Percentiles rank a stretch among this genome's conserved stretches.
Evolutionary conservation across 2,888 invertebrate genomes (phyloP).

Genomic region (Pheosia tremula): DNA sequence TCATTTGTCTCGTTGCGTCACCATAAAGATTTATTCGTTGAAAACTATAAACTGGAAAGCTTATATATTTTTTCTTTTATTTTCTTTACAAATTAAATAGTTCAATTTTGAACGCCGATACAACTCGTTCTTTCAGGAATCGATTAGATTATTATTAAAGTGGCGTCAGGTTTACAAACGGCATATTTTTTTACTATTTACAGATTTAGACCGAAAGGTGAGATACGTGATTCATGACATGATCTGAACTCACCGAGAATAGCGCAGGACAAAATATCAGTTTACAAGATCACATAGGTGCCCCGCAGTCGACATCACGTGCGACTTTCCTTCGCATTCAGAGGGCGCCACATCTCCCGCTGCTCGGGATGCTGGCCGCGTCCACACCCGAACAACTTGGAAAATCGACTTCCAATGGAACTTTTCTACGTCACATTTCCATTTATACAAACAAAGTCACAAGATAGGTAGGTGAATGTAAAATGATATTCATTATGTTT

Average conservation of each 20-base stretch:
- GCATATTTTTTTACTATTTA: neutral
- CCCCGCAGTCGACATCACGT: slow-evolving; percentile 45
- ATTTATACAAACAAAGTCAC: slow-evolving; percentile 58
- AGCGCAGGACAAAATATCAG: slow-evolving; percentile 23
- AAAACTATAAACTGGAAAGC: too few species aligned
- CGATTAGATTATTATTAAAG: neutral
- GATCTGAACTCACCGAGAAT: slow-evolving; percentile 14
- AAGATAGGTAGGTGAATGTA: slow-evolving; percentile 29
- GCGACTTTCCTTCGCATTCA: slow-evolving; percentile 56
- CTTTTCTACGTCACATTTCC: slow-evolving; percentile 66
- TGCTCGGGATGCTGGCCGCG: slow-evolving; percentile 54
- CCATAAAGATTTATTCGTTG: too few species aligned
- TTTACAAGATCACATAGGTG: slow-evolving; percentile 36
- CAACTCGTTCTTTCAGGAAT: too few species aligned
- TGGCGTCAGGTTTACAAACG: neutral
- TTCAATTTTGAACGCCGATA: too few species aligned
- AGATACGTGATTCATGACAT: slow-evolving; percentile 2
- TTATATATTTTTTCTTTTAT: too few species aligned
- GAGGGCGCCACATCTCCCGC: slow-evolving; percentile 48
- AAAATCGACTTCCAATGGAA: slow-evolving; percentile 78
- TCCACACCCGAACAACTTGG: slow-evolving; percentile 63
- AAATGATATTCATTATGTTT: slow-evolving; percentile 33
- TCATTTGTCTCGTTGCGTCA: too few species aligned
- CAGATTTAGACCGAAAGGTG: neutral
- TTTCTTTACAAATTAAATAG: too few species aligned